Evolutionary conservation across 1,140 invertebrate genomes (phyloP).

Genomic region (Drosophila sp.): DNA sequence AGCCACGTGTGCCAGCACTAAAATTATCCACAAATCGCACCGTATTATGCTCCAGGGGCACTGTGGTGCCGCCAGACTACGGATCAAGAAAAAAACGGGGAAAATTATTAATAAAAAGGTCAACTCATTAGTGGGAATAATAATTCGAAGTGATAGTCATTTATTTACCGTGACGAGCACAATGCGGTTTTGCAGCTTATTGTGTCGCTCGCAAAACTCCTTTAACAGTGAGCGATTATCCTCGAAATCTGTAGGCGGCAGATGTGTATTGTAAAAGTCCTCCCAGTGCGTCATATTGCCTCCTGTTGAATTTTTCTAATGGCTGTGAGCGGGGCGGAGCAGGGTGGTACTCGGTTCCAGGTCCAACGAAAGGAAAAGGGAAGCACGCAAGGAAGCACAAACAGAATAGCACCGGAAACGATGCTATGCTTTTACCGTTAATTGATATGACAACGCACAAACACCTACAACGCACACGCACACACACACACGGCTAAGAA

Average conservation of each 20-base stretch:
- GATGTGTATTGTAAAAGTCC: constrained; percentile 91
- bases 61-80: constrained; percentile 97
- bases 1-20: constrained; percentile 97
- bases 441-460: constrained; percentile 44
- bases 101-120: constrained; percentile 1
- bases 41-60: constrained; percentile 98
- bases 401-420: constrained; percentile 46
- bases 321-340: constrained; percentile 8
- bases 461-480: constrained; percentile 2
- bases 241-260: constrained; percentile 90
- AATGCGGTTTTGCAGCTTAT: constrained; percentile 87
- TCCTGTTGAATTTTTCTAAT: constrained; percentile 9
- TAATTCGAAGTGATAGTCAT: not conserved
- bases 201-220: constrained; percentile 89
- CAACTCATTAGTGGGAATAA: constrained; percentile 36
- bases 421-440: constrained; percentile 45
- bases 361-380: constrained; percentile 16
- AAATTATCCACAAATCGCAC: constrained; percentile 99
- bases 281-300: constrained; percentile 87
- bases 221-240: constrained; percentile 89
- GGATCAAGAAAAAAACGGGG: not conserved
- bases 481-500: not conserved
- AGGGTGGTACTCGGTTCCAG: not conserved
- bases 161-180: constrained; percentile 90
- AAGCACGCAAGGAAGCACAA: constrained; percentile 50